phyloP scores from a whole-genome alignment of 2,797 vertebrate species.

The Alosa sapidissima region DNA sequence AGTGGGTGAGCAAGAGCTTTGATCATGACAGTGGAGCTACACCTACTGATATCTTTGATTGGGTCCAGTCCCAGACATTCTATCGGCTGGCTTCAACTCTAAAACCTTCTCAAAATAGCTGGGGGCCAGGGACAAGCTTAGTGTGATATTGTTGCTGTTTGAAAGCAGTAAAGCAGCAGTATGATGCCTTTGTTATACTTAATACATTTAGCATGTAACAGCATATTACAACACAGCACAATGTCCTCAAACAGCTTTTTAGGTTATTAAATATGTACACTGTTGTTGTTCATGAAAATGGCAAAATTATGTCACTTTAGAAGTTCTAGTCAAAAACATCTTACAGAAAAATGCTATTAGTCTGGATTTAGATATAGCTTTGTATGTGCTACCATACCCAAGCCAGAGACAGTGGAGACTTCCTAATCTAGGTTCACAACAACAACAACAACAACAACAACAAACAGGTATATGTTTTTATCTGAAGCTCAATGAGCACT shows the following conservation, averaged over 20 bases:
- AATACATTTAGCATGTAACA: not conserved
- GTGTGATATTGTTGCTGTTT: not conserved
- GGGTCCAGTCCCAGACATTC: constrained; percentile 51
- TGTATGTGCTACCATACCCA: not conserved
- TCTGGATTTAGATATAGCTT: not conserved
- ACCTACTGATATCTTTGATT: constrained; percentile 46
- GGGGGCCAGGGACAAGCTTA: not conserved
- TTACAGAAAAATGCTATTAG: not conserved
- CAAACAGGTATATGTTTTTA: not conserved
- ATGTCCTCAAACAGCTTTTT: not conserved
- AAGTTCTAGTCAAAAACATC: not conserved
- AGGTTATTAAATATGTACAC: not conserved
- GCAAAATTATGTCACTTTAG: not conserved
- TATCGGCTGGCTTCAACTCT: constrained; percentile 35
- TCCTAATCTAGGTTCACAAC: not conserved
- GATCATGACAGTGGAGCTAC: constrained; percentile 50
- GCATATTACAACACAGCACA: not conserved
- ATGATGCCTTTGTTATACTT: not conserved
- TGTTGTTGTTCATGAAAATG: not conserved
- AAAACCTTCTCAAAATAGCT: not conserved
- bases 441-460: not conserved
- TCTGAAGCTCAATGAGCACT: not conserved
- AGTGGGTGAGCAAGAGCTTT: not conserved
- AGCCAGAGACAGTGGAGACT: not conserved
- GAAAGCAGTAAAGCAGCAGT: too few species aligned